Evolutionary conservation across 64 coral and sea anemone species (phyloP), one percentile per base, ranked within the genome.

Genomic region (Montipora cactus): DNA sequence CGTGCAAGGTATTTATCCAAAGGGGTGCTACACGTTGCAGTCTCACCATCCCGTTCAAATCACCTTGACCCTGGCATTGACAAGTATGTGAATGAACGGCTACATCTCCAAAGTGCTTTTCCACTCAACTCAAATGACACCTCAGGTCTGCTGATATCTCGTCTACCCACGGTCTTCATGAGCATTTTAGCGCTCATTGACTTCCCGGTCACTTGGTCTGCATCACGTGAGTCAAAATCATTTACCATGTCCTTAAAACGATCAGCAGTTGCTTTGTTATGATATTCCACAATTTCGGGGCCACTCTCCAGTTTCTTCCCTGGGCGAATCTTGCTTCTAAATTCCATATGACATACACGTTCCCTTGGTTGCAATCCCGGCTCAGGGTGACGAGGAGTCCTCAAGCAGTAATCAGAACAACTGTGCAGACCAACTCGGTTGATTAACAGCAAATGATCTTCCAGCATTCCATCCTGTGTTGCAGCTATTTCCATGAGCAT

Each of bases 401-500:
- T 75, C 70, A 89, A 78, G 49, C 87, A 89, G 52, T 89, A 89
- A 74, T 89, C 87, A 77, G 73, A 89, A 53, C 51, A 89, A 48
- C 72, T 49, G 50, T 89, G 87, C 28, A 77, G 73, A 47, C 72
- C 87, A 77, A 89, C 74, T 6, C 72, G 59, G 50, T 89, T 89
- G 7, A 89, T 52, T 55, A 89, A 21, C 8, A 76, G 71, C 87
- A 77, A 78, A 68, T 77, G 74, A 78, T 89, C 87, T 59, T 89
- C 74, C 23, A 89, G 74, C 16, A 89, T 89, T 9, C 48, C 74
- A 76, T 78, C 57, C 53, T 89, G 87, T 48, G 87, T 89, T 58
- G 74, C 79, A 92, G 78, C 28, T 55, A 92, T 80, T 59, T 92
- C 79, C 80, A 92, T 74, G n/a, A 92, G 74, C 90, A 92, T 84